Evolutionary conservation across 2,797 vertebrate genomes (phyloP), one percentile per base, ranked within the genome.

Genomic region (Nothura maculosa): DNA sequence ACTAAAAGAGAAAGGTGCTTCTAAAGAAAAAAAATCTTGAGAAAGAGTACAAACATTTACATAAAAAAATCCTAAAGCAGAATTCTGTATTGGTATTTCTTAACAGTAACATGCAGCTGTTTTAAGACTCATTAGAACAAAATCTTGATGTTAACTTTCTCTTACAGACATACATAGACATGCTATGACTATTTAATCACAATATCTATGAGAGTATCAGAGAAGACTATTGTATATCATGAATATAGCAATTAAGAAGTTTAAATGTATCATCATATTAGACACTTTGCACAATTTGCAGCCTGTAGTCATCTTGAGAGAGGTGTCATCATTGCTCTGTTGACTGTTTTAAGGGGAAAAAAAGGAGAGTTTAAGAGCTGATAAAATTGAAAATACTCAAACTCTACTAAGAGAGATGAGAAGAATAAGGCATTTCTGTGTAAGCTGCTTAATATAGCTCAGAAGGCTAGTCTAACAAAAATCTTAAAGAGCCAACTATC

Each of bases 41-140:
- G 47, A 85, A 92, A 17, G 63, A 63, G 58, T 47, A 74, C 21
- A 76, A 76, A 47, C 30, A 63, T 58, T 70, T 30, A 38, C 58
- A 76, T 54, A 66, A 86, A 89, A 78, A 87, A 81, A 58, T 64
- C 25, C 74, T 2, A 3, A 81, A 48, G 36, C 48, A 54, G 52
- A 73, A 67, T 90, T 72, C 72, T 55, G 12, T 69, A 54, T 80
- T 80, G 60, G n/a, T 61, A 75, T 62, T 81, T 94, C 87, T 92
- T 84, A 96, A 92, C 38, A 81, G 78, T 89, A 91, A 63, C 66
- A 14, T 55, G 60, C 87, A 92, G 30, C 60, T 87, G n/a, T 73
- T 94, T 83, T 73, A 93, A 92, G 68, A 80, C 89, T 96, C 85
- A 91, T 92, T 95, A 95, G 82, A 92, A 94, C 66, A 84, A 75